Evolutionary conservation across 2,888 invertebrate species (phyloP).

Genomic region (Trichopria drosophilae): DNA sequence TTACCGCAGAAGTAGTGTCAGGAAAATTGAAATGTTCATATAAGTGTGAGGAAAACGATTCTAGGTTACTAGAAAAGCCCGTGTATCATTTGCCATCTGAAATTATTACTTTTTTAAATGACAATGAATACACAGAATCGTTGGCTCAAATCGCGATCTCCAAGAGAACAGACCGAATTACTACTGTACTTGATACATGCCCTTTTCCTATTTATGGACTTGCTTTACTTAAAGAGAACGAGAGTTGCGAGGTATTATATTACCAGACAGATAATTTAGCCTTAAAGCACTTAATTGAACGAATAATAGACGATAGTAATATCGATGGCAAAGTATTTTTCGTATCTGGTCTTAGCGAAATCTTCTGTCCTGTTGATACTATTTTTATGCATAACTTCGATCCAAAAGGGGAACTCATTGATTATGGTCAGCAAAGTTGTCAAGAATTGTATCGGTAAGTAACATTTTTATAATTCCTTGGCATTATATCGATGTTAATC

Average conservation of each 20-base stretch:
- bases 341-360: conserved; percentile 53
- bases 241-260: conserved; percentile 54
- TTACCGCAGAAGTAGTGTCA: conserved; percentile 39
- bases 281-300: conserved; percentile 59
- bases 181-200: conserved; percentile 63
- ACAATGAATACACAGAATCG: conserved; percentile 58
- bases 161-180: conserved; percentile 40
- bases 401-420: conserved; percentile 64
- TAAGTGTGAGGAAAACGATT: conserved; percentile 49
- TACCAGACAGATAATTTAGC: conserved; percentile 56
- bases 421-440: conserved; percentile 39
- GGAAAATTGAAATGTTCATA: conserved; percentile 46
- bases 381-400: conserved; percentile 64
- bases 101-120: conserved; percentile 50
- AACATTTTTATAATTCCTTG: not conserved
- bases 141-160: conserved; percentile 57
- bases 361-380: conserved; percentile 58
- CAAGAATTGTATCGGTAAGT: conserved; percentile 40
- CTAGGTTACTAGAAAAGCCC: conserved; percentile 54
- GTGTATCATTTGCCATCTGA: conserved; percentile 55
- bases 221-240: conserved; percentile 62
- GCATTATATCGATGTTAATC: not conserved
- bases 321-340: conserved; percentile 57
- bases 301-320: conserved; percentile 58
- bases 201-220: conserved; percentile 69